Conservation (phyloP, 2,888 invertebrate species). For the Tinea semifulvella region DNA sequence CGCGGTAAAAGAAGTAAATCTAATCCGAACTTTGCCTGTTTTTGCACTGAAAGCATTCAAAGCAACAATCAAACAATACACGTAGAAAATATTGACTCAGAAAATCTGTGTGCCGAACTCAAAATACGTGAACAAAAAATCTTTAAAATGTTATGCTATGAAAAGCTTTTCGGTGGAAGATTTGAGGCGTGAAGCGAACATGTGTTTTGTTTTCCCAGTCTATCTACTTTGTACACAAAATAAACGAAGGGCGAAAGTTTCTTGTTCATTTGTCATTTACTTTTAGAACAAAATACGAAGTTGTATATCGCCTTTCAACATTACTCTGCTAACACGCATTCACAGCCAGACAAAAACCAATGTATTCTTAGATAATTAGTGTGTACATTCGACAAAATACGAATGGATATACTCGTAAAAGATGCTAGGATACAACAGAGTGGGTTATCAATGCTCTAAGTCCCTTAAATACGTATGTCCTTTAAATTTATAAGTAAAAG, state of each 20-base stretch:
- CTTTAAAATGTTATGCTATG: conserved; percentile 2
- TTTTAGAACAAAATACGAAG: background rate
- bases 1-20: background rate
- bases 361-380: too few species aligned
- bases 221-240: conserved; percentile 7
- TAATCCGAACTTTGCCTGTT: background rate
- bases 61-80: conserved; percentile 37
- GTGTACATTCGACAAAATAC: too few species aligned
- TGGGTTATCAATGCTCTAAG: too few species aligned
- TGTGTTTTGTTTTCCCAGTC: conserved; percentile 9
- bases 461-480: too few species aligned
- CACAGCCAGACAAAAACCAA: too few species aligned
- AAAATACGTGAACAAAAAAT: conserved; percentile 15
- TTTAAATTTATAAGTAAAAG: too few species aligned
- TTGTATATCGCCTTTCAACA: too few species aligned
- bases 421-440: too few species aligned
- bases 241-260: conserved; percentile 10
- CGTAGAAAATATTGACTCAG: conserved; percentile 38
- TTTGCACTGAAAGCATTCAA: conserved; percentile 32
- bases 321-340: too few species aligned
- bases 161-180: conserved; percentile 10
- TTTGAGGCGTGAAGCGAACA: conserved; percentile 10
- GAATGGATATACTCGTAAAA: too few species aligned
- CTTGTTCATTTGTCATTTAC: conserved; percentile 9
- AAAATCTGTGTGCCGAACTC: conserved; percentile 32